Percentiles rank a stretch among this genome's conserved stretches.
Evolutionary conservation across 2,113 vertebrate species (phyloP).

Genomic region (Indicator indicator): DNA sequence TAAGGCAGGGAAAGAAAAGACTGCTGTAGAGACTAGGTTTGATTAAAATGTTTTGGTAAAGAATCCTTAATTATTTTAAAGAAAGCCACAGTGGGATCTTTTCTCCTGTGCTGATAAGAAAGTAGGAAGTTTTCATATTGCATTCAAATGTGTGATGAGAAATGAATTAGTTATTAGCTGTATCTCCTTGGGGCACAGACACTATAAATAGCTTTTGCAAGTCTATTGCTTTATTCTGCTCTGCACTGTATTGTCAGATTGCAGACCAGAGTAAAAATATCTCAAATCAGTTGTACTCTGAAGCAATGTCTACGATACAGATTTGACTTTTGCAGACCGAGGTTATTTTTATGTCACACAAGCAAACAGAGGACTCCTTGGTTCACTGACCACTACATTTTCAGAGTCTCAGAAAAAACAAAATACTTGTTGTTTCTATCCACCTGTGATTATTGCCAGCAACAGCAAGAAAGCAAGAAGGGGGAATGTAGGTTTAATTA

Average conservation of each 20-base stretch:
- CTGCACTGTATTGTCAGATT: background rate
- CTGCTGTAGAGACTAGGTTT: conserved; percentile 8
- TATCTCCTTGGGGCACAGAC: conserved; percentile 15
- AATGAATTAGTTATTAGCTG: conserved; percentile 56
- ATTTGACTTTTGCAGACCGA: background rate
- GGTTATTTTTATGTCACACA: background rate
- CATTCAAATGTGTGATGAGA: conserved; percentile 27
- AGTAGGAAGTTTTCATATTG: conserved; percentile 36
- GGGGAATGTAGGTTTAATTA: background rate
- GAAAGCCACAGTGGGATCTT: conserved; percentile 19
- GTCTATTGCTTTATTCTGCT: conserved; percentile 32
- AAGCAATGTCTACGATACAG: background rate
- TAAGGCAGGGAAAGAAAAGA: background rate
- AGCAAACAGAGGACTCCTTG: background rate
- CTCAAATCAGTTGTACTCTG: background rate
- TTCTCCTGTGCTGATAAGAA: conserved; percentile 45
- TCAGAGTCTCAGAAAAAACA: background rate
- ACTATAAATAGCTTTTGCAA: conserved; percentile 61
- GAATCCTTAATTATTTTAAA: conserved; percentile 58
- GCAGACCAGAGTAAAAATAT: background rate
- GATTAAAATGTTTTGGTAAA: conserved; percentile 62
- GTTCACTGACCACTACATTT: background rate
- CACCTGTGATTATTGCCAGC: background rate
- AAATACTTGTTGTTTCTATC: background rate
- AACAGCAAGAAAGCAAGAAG: background rate